Evolutionary conservation across 1,140 invertebrate genomes (phyloP), one percentile per base, ranked within the genome.

Genomic region (Apis dorsata): DNA sequence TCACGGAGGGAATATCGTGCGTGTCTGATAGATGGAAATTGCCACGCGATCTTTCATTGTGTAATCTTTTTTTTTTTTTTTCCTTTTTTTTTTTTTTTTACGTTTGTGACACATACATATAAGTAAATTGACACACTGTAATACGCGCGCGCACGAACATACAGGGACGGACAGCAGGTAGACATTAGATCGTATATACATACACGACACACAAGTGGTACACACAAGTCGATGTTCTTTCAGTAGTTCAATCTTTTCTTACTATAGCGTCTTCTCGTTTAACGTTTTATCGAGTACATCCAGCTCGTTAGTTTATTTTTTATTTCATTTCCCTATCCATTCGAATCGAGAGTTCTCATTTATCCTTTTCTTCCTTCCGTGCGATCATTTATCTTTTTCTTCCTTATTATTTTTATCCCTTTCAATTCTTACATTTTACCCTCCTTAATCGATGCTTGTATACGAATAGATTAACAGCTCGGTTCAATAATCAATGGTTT

Each of bases 141-240:
- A 73, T 15, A 60, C 17, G 17, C 49, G 34, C 44, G 34, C 15
- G 51, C 17, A n/a, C 60, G 60, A 81, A 78, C 15, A 63, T 13
- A 17, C n/a, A 59, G 5, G 28, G 28, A 73, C 34, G 28, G 28
- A 73, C 34, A 74, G 55, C 53, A 72, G 21, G 21, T 49, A 71
- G 12, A 78, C 12, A 34, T 9, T 59, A 2, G 2, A 44, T 44
- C 24, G 15, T 28, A 10, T 28, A 9, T 15, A 53, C 9, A 72
- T 19, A 55, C 60, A 51, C 28, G n/a, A 7, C 34, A 34, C 34
- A 34, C 34, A 44, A 3, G 0, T 34, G 59, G 44, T 60, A 12
- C 10, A 68, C 60, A 76, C 24, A 51, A 44, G 55, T 86, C 4
- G 44, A 86, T 65, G 76, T 86, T 76, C 80, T 82, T 87, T 87